Conservation (phyloP, 2,888 invertebrate genomes). For the Eupsilia transversa region DNA sequence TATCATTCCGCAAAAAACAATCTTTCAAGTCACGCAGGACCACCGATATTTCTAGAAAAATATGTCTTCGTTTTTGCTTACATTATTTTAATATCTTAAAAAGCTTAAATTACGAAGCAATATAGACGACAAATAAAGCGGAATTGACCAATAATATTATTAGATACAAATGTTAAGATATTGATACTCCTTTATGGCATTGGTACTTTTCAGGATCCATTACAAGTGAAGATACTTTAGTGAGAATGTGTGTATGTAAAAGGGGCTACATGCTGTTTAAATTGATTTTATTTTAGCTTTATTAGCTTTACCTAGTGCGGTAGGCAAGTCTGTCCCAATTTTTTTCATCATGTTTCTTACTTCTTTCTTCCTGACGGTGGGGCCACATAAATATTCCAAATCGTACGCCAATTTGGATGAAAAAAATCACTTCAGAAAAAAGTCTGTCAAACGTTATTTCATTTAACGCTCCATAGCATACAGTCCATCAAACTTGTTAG, state of each 20-base stretch:
- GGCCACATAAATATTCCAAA: slow-evolving; percentile 50
- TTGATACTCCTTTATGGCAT: background rate
- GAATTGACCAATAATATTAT: slow-evolving; percentile 14
- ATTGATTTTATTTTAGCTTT: background rate
- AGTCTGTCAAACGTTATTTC: background rate
- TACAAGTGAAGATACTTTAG: background rate
- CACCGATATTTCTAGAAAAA: slow-evolving; percentile 13
- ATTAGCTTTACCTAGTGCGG: background rate
- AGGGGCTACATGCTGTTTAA: background rate
- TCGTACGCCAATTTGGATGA: background rate
- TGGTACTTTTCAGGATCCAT: background rate
- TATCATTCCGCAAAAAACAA: slow-evolving; percentile 12
- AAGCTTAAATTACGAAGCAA: slow-evolving; percentile 4
- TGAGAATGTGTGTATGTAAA: background rate
- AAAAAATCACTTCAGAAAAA: background rate
- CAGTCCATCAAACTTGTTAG: slow-evolving; percentile 21
- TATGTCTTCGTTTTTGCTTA: background rate
- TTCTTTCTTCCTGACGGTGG: slow-evolving; percentile 62
- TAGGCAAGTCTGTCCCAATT: slow-evolving; percentile 12
- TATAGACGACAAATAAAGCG: background rate
- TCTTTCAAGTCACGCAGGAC: background rate
- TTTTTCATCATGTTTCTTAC: slow-evolving; percentile 54
- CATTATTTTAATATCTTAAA: background rate
- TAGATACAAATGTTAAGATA: background rate
- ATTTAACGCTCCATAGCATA: background rate